Base-by-base conservation (phyloP, 2,797 vertebrate genomes). In the Enteromius radiatus region DNA sequence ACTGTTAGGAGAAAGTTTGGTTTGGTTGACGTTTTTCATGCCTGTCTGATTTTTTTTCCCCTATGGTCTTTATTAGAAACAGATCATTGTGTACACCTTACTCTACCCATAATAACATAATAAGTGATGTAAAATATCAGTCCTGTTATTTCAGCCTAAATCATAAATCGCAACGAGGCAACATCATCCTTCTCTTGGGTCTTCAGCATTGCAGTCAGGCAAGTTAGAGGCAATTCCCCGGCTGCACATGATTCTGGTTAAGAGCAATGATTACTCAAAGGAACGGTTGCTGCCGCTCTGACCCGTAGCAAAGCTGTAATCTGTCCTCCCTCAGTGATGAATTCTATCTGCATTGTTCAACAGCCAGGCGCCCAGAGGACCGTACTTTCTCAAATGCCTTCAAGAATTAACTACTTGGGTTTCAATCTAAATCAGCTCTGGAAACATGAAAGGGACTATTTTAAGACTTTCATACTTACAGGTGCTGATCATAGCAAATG, bases 181-280 rank as follows among this genome's bases (percentile, higher is more conserved):
- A 83, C 64, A 68, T 67, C 59, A 69, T 67, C 9, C 14, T 68
- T 76, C 47, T 56, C 52, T 61, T 68, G 9, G 23, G 71, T 68
- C 7, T 56, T 67, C 12, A 78, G 41, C 59, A 52, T 64, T 49
- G 41, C 79, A 73, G 38, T 36, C 41, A 81, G 54, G 17, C 31
- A 43, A 41, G 31, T 78, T 76, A 79, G 84, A 78, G 67, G 74
- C 47, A 84, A 49, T 77, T 82, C 81, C 45, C 59, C 78, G 76
- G 54, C 52, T 86, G 38, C 88, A 86, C 83, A 86, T 87, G 84
- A 88, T 88, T 76, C n/a, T 85, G 76, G 67, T 88, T 89, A 68
- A 87, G 85, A 87, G 78, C 83, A 68, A 67, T 64, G 19, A 56
- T 88, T 67, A 86, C 80, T 86, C 81, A 64, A 77, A 10, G 33